These are phyloP conservation scores for Plebejus argus DNA, from an alignment of 2,888 invertebrate species.

Conservation along the genomic window DNA sequence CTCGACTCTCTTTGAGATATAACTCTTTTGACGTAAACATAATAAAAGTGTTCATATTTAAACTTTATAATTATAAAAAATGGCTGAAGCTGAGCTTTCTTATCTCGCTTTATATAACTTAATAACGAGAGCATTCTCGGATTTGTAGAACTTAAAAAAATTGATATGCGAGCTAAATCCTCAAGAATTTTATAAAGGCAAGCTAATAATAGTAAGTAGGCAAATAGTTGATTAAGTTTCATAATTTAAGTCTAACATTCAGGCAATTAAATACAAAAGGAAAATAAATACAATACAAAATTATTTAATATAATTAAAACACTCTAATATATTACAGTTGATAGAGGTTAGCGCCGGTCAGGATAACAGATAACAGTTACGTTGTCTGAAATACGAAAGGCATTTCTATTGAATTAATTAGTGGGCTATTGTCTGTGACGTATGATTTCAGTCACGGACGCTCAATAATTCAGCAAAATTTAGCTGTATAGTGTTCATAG, in stretches of 20 bases:
- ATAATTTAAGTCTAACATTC: not conserved
- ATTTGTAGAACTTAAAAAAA: not conserved
- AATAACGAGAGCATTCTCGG: not conserved
- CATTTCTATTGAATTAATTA: slow-evolving; percentile 20
- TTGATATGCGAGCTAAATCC: not conserved
- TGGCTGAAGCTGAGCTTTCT: slow-evolving; percentile 11
- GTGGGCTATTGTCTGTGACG: slow-evolving; percentile 1
- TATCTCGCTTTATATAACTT: not conserved
- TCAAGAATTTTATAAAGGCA: not conserved
- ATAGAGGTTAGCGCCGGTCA: slow-evolving; percentile 1
- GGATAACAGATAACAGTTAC: not conserved
- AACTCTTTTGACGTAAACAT: slow-evolving; percentile 12
- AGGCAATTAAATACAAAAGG: not conserved
- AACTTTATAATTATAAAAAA: slow-evolving; percentile 19
- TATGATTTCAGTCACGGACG: slow-evolving; percentile 21
- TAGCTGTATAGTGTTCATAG: slow-evolving; percentile 17
- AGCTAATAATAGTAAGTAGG: not conserved
- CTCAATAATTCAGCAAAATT: slow-evolving; percentile 17
- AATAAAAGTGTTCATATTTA: slow-evolving; percentile 19
- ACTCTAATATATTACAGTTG: slow-evolving; percentile 8
- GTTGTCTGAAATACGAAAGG: slow-evolving; percentile 23
- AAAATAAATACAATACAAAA: too few relatives aligned
- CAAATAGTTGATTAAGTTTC: not conserved
- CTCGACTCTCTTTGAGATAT: not conserved
- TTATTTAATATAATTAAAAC: slow-evolving; percentile 21